These are phyloP conservation scores for Bryconaethiops microstoma DNA, from an alignment of 2,797 vertebrate genomes.

Conservation along the genomic window DNA sequence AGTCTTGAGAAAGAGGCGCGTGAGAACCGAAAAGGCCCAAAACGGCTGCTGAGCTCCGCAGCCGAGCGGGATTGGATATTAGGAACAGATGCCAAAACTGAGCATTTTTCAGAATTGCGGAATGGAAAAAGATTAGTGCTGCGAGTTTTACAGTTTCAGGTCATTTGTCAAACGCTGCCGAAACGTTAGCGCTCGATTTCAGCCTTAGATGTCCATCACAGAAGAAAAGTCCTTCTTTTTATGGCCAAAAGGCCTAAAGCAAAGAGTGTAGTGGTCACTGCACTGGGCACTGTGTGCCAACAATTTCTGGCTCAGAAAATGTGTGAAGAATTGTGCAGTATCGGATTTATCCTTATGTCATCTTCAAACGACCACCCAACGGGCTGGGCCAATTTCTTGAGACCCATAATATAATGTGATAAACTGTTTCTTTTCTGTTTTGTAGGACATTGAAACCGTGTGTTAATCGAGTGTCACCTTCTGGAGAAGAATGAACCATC, in stretches of 20 bases:
- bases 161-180: conserved; percentile 22
- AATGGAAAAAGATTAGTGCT: background rate
- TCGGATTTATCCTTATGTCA: background rate
- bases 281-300: background rate
- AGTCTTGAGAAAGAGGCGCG: conserved; percentile 26
- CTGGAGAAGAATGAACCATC: conserved; percentile 51
- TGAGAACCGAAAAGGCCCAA: conserved; percentile 9
- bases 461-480: conserved; percentile 26
- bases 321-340: background rate
- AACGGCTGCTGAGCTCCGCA: background rate
- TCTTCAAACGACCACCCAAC: too few relatives aligned
- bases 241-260: background rate
- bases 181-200: background rate
- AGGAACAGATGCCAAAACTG: conserved; percentile 43
- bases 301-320: background rate
- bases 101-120: conserved; percentile 33
- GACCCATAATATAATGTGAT: background rate
- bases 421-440: background rate
- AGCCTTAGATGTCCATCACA: background rate
- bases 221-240: background rate
- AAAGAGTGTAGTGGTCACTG: background rate
- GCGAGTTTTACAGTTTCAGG: conserved; percentile 21
- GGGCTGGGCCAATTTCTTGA: background rate
- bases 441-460: conserved; percentile 22
- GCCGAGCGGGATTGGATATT: conserved; percentile 16